Conservation (phyloP, 2,113 vertebrate genomes). For the Ceratotherium simum region DNA sequence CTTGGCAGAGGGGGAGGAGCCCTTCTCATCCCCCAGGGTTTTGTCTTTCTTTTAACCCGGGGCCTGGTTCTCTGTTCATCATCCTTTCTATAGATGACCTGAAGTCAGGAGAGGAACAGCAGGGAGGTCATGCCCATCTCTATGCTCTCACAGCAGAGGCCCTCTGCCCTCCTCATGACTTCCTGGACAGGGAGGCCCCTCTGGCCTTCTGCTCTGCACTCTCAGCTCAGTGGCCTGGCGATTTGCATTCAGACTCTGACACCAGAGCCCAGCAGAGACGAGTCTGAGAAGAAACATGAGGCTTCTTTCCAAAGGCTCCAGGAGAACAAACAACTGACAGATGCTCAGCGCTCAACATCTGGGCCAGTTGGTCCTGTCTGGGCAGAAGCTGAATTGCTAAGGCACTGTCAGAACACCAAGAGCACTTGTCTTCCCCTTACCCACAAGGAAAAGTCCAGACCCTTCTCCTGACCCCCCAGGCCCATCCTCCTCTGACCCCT, state of each 20-base stretch:
- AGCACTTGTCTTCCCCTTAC: accelerated
- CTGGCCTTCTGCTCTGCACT: not conserved
- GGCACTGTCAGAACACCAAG: not conserved
- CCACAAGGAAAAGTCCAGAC: not conserved
- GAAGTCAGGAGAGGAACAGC: not conserved
- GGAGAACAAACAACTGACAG: not conserved
- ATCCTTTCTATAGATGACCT: not conserved
- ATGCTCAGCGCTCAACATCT: not conserved
- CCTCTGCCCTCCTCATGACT: not conserved
- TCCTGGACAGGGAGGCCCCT: not conserved
- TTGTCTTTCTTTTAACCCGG: not conserved
- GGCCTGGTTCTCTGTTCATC: not conserved
- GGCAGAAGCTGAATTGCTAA: not conserved
- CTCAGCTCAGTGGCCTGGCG: not conserved
- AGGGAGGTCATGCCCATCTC: accelerated
- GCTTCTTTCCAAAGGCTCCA: not conserved
- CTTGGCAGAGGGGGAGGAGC: not conserved
- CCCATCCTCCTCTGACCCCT: too few relatives aligned
- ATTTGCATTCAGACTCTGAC: not conserved
- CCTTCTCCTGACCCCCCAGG: not conserved
- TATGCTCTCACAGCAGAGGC: not conserved
- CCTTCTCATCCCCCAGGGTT: not conserved
- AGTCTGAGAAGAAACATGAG: not conserved
- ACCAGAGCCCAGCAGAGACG: not conserved
- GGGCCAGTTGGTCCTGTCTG: not conserved